Evolutionary conservation across 2,113 vertebrate genomes (phyloP), one percentile per base, ranked within the genome.

Genomic region (Chrysochloris asiatica): DNA sequence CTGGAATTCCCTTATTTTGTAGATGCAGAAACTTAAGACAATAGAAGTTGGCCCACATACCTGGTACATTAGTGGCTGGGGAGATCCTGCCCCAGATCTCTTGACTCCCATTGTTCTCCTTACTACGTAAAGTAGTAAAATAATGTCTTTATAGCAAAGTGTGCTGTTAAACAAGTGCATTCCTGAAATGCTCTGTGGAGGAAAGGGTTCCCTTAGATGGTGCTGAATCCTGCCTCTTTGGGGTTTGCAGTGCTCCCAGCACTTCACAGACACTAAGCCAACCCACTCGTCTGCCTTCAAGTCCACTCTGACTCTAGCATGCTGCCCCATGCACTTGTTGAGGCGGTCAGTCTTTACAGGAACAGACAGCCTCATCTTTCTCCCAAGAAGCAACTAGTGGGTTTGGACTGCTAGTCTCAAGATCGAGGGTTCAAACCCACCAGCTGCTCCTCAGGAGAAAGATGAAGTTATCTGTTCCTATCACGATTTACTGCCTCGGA

Each of bases 111-210:
- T 24, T 69, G 13, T 83, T 76, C 17, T 85, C 4, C 77, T 36
- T 69, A 26, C 38, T 91, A 12, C 4, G 4, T 48, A 90, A n/a
- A 88, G 43, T 45, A 47, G 63, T 86, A 52, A 54, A 79, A 90
- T n/a, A 81, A 47, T 83, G 6, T 82, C 61, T 92, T 88, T 83
- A 56, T 72, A 50, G 43, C 81, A 83, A 73, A 67, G 63, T 61
- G n/a, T n/a, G n/a, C 4, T 75, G 4, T 76, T 83, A 76, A 26
- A 4, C 17, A 56, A 87, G 52, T 71, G 59, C 36, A 26, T 81
- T 90, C n/a, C 16, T 89, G 86, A 50, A 67, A n/a, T 77, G 59
- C 7, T 81, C 10, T 78, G 0, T 87, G 69, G 54, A 24, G 43
- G 69, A 79, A 11, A 43, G 69, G 54, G 30, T 24, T 83, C n/a